Conservation (phyloP, 2,797 vertebrate genomes). For the Esox lucius region DNA sequence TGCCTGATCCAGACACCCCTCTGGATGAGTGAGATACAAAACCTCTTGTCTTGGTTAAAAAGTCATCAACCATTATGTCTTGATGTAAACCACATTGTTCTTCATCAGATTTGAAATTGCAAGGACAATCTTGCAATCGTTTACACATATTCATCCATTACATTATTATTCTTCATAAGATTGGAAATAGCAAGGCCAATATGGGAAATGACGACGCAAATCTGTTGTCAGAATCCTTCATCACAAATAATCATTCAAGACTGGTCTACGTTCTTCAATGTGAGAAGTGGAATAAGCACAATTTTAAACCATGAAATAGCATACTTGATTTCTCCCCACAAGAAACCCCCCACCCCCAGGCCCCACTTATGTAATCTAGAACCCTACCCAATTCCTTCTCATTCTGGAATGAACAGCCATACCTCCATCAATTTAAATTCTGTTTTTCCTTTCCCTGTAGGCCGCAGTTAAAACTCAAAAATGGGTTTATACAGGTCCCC, state of each 20-base stretch:
- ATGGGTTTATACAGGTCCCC: constrained; percentile 66
- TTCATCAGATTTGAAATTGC: not conserved
- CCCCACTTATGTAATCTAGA: not conserved
- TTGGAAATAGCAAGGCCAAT: not conserved
- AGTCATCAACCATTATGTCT: not conserved
- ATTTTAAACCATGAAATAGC: constrained; percentile 12
- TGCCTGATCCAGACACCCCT: not conserved
- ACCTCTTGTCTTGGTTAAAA: not conserved
- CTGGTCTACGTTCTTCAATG: constrained; percentile 4
- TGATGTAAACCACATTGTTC: not conserved
- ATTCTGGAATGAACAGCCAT: constrained; percentile 52
- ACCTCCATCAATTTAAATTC: constrained; percentile 35
- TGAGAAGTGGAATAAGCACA: constrained; percentile 6
- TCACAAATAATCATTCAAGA: not conserved
- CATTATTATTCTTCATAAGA: not conserved
- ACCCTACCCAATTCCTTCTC: constrained; percentile 27
- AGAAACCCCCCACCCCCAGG: not conserved
- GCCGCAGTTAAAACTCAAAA: constrained; percentile 43
- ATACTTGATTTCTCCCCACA: constrained; percentile 1
- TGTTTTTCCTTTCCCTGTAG: constrained; percentile 12
- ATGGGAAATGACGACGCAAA: not conserved
- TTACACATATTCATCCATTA: not conserved
- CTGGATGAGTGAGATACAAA: not conserved
- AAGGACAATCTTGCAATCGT: constrained; percentile 3
- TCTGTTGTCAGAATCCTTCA: constrained; percentile 4